Evolutionary conservation across 1,140 invertebrate species (phyloP).

Genomic region (Aphis gossypii): DNA sequence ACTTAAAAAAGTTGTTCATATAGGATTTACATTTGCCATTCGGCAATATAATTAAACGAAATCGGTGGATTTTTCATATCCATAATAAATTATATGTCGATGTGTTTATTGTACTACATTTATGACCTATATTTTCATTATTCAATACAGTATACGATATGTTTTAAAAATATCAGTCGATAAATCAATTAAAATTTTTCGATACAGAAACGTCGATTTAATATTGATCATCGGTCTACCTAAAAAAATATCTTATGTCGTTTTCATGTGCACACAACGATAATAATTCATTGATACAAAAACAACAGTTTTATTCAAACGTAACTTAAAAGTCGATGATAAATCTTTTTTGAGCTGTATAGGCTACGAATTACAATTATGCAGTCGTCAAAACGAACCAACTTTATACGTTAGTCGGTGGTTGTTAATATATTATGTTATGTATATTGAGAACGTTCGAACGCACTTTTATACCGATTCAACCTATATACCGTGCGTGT

Average conservation of each 20-base stretch:
- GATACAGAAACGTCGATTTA: not conserved
- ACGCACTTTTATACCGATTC: not conserved
- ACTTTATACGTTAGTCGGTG: not conserved
- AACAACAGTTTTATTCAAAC: not conserved
- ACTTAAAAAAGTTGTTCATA: too few species aligned
- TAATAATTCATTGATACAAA: not conserved
- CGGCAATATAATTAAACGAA: not conserved
- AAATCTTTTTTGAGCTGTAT: not conserved
- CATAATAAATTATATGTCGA: accelerated
- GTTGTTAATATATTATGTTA: not conserved
- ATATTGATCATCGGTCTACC: not conserved
- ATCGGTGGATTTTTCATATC: not conserved
- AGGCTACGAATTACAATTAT: too few species aligned
- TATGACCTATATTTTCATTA: not conserved
- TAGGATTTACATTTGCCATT: not conserved
- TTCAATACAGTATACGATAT: too few species aligned
- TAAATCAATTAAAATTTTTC: not conserved
- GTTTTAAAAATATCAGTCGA: not conserved
- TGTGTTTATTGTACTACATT: not conserved
- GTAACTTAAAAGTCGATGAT: not conserved
- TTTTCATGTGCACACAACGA: not conserved
- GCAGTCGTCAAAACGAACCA: not conserved
- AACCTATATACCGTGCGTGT: too few species aligned
- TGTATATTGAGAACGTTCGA: not conserved
- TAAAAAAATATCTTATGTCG: not conserved